These are phyloP conservation scores for Callocephalon fimbriatum DNA, from an alignment of 2,113 vertebrate species.

Conservation along the genomic window DNA sequence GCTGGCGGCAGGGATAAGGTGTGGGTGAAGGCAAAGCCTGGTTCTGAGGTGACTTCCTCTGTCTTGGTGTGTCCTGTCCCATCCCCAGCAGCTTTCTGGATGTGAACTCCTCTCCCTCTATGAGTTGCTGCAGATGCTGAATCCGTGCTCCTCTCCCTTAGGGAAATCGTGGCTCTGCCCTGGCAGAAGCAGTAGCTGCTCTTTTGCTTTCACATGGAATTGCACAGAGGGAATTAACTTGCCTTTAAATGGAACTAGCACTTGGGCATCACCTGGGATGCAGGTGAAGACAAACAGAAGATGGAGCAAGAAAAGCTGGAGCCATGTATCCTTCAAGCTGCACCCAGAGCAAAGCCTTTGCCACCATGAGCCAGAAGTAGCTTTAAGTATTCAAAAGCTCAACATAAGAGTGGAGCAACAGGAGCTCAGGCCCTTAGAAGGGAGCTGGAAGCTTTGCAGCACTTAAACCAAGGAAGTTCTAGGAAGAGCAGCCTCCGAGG, in stretches of 20 bases:
- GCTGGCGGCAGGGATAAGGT: neutral
- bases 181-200: neutral
- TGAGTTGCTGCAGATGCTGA: neutral
- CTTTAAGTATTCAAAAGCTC: neutral
- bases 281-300: neutral
- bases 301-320: neutral
- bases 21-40: neutral
- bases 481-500: neutral
- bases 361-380: rapidly evolving
- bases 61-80: rapidly evolving
- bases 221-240: neutral
- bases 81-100: rapidly evolving
- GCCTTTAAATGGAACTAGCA: neutral
- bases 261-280: neutral
- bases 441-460: neutral
- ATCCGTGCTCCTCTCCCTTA: neutral
- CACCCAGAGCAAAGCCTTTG: neutral
- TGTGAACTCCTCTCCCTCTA: neutral
- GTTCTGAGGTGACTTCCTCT: neutral
- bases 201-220: too few species aligned
- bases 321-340: neutral
- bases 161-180: neutral
- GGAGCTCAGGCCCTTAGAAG: neutral
- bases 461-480: rapidly evolving
- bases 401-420: rapidly evolving